Percentiles rank a stretch among this genome's conserved stretches.
Evolutionary conservation across 2,113 vertebrate genomes (phyloP).

Genomic region (Sarotherodon lohbergeri): DNA sequence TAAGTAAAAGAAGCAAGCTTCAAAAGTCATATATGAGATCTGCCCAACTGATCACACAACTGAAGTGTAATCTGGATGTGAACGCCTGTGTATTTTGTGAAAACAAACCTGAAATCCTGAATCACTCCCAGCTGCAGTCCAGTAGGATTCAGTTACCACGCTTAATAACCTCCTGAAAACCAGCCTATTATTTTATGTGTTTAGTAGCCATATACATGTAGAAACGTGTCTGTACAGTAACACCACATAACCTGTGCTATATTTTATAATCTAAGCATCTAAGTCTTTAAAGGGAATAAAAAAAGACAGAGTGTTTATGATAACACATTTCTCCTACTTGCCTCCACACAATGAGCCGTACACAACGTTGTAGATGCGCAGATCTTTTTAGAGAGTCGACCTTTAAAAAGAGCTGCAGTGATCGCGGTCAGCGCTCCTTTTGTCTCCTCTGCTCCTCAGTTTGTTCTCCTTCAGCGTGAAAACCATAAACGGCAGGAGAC

Average conservation of each 20-base stretch:
- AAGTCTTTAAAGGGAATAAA: not conserved
- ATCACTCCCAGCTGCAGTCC: no score
- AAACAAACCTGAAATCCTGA: no score
- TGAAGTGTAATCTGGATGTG: no score
- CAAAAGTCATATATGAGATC: no score
- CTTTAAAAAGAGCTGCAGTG: not conserved
- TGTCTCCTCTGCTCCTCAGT: not conserved
- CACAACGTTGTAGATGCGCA: not conserved
- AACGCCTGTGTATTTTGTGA: no score
- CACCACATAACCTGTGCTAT: not conserved
- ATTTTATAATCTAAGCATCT: not conserved
- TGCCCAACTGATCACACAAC: no score
- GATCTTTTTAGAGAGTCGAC: not conserved
- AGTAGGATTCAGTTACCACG: rapidly evolving
- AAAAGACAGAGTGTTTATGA: not conserved
- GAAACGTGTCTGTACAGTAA: not conserved
- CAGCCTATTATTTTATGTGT: not conserved
- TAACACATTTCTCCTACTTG: not conserved
- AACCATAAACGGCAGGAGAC: not conserved
- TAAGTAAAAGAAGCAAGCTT: no score
- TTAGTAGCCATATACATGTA: not conserved
- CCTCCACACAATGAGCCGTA: not conserved
- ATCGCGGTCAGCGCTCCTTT: not conserved
- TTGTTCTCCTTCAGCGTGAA: not conserved
- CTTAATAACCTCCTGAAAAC: not conserved